Conservation (phyloP, 2,113 vertebrate species). For the Dissostichus mawsoni region DNA sequence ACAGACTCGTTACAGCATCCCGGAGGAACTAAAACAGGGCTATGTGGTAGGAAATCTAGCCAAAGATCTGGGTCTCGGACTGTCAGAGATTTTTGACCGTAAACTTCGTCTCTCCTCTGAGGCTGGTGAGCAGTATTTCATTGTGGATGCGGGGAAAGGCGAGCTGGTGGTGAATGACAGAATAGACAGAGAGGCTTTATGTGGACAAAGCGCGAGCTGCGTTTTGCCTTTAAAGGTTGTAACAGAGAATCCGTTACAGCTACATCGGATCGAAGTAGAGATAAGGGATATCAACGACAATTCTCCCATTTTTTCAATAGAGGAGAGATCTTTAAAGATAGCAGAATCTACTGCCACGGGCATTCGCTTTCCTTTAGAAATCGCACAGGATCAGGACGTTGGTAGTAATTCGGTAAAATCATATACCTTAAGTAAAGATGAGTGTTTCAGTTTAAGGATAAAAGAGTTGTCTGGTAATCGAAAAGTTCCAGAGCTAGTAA, state of each 20-base stretch:
- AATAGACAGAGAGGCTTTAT: slow-evolving; percentile 88
- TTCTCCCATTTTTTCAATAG: slow-evolving; percentile 79
- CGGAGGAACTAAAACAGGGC: slow-evolving; percentile 82
- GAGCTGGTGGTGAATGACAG: slow-evolving; percentile 83
- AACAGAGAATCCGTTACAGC: slow-evolving; percentile 84
- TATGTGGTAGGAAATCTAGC: slow-evolving; percentile 85
- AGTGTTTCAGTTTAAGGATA: slow-evolving; percentile 79
- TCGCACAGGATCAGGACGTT: slow-evolving; percentile 85
- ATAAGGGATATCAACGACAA: slow-evolving; percentile 89
- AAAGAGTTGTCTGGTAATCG: slow-evolving; percentile 65
- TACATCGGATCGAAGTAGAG: slow-evolving; percentile 85
- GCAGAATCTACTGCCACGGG: slow-evolving; percentile 62
- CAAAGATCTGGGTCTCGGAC: slow-evolving; percentile 85
- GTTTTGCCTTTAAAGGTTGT: slow-evolving; percentile 84
- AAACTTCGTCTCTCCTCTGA: slow-evolving; percentile 84
- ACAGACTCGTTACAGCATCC: slow-evolving; percentile 80
- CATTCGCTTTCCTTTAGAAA: slow-evolving; percentile 82
- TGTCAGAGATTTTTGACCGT: slow-evolving; percentile 81
- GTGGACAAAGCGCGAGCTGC: slow-evolving; percentile 83
- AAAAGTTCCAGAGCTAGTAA: slow-evolving; percentile 70
- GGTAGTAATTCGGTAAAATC: slow-evolving; percentile 85
- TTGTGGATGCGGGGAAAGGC: slow-evolving; percentile 81
- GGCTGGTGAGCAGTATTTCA: slow-evolving; percentile 83
- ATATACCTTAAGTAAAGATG: slow-evolving; percentile 80
- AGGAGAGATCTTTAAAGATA: slow-evolving; percentile 71